Base-by-base conservation (phyloP, 2,113 vertebrate species). In the Megaceryle maxima region DNA sequence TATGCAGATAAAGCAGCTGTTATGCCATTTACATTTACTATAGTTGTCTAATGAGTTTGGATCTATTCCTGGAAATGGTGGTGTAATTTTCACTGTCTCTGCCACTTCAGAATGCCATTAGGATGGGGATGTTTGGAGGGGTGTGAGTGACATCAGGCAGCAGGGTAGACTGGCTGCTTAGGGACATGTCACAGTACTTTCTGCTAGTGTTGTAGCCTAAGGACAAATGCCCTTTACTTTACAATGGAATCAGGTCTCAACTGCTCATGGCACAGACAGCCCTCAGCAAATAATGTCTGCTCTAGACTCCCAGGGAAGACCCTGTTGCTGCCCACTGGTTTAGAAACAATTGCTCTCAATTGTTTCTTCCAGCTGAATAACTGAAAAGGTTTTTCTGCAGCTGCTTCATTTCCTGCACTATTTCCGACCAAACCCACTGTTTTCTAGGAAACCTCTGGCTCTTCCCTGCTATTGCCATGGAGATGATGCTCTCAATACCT, bases 1-100 rank as follows among this genome's bases (percentile, higher is more conserved):
- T 8, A 8, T 26, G 57, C 66, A 83, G 93, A 87, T 83, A 44
- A 63, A 94, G 73, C 68, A 39, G 80, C 72, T 2, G 57, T 88
- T 26, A 43, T 25, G 62, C 28, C 70, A 70, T 62, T 92, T 91
- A 55, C 78, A 35, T 88, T 37, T 87, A 57, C 62, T 95, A 92
- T 94, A 90, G 96, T 81, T 75, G 87, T 84, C 94, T 91, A 94
- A 92, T 60, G 82, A 91, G 84, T 68, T 91, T 96, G 97, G 94
- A 96, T 95, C 60, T 84, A 18, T 92, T 96, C 92, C 96, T 96
- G 75, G 93, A 94, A 90, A 82, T 12, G 57, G 81, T 59, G 84
- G 43, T 91, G 90, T 88, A 46, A 4, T 79, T 95, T 93, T 87
- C 88, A 91, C 83, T 57, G 41, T 55, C 7, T 41, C 48, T 16